Conservation (phyloP, 2,113 vertebrate genomes). For the Chaenogobius annularis region DNA sequence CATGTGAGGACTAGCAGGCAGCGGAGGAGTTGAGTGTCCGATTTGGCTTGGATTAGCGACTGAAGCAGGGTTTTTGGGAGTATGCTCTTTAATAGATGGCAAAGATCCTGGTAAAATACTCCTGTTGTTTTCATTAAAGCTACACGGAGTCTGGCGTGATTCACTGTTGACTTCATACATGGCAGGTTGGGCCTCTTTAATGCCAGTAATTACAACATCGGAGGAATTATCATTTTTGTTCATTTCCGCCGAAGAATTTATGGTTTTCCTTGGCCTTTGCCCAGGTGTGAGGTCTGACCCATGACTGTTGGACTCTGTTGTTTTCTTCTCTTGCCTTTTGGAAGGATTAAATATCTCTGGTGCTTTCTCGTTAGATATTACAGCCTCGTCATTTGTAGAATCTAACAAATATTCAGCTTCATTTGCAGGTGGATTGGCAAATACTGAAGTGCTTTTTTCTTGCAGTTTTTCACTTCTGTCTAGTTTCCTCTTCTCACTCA, state of each 20-base stretch:
- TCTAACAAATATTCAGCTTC: conserved; percentile 11
- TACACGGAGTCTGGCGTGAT: conserved; percentile 10
- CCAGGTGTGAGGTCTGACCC: conserved; percentile 32
- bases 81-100: conserved; percentile 19
- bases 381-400: conserved; percentile 10
- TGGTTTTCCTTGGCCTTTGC: conserved; percentile 32
- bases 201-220: conserved; percentile 1
- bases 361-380: conserved; percentile 11
- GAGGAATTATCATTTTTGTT: conserved; percentile 19
- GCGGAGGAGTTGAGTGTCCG: neutral
- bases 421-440: conserved; percentile 3
- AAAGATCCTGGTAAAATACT: conserved; percentile 11
- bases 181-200: conserved; percentile 2
- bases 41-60: neutral
- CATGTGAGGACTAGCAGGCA: conserved; percentile 12
- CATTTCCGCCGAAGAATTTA: conserved; percentile 38
- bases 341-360: conserved; percentile 10
- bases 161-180: conserved; percentile 12
- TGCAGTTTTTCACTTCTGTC: conserved; percentile 13
- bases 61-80: conserved; percentile 14
- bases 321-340: conserved; percentile 14
- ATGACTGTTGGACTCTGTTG: conserved; percentile 14
- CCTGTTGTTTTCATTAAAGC: conserved; percentile 18
- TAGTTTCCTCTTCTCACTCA: conserved; percentile 56
- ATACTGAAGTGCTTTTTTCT: conserved; percentile 11